Conservation (phyloP, 2,113 vertebrate genomes). For the Malurus melanocephalus region DNA sequence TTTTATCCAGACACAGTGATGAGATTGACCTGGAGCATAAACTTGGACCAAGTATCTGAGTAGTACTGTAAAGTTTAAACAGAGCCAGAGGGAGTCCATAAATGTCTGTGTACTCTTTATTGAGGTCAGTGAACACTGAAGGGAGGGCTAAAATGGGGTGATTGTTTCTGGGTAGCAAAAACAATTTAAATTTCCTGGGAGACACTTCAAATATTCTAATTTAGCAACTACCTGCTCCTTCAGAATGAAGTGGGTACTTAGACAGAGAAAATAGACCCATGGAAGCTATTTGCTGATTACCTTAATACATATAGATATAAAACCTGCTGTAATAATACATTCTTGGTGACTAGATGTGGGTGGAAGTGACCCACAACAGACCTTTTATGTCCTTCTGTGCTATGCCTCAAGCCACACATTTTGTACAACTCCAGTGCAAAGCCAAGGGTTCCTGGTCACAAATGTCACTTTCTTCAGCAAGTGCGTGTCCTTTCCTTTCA, state of each 20-base stretch:
- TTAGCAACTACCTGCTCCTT: not conserved
- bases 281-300: slow-evolving; percentile 26
- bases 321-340: slow-evolving; percentile 26
- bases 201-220: slow-evolving; percentile 37
- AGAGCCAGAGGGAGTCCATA: not conserved
- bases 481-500: not conserved
- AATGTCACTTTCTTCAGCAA: not conserved
- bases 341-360: not conserved
- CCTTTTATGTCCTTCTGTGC: not conserved
- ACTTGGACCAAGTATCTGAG: not conserved
- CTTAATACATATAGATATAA: slow-evolving; percentile 36
- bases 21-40: not conserved
- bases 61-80: not conserved
- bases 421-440: not conserved
- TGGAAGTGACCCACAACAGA: slow-evolving; percentile 7
- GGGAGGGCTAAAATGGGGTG: not conserved
- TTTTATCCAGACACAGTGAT: not conserved
- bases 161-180: slow-evolving; percentile 29
- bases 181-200: slow-evolving; percentile 31
- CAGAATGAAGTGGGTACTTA: slow-evolving; percentile 12
- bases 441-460: not conserved
- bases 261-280: slow-evolving; percentile 38
- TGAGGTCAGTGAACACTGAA: slow-evolving; percentile 13
- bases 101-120: not conserved
- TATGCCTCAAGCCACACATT: not conserved